Base-by-base conservation (phyloP, 2,888 invertebrate genomes). In the Zhuqinia jingwanae region DNA sequence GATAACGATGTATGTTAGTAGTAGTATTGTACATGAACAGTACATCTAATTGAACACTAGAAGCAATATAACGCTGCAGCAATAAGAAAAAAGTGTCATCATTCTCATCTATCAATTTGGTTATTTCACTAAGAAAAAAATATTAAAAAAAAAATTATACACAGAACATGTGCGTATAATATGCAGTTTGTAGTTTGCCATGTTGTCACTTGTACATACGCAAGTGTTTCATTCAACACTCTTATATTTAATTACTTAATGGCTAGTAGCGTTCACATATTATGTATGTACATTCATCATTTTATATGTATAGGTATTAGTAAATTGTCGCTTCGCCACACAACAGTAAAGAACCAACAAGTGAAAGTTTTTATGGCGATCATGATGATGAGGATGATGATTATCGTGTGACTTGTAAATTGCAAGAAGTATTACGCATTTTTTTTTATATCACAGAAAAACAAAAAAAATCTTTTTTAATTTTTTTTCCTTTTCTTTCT, bases 331-430 rank as follows among this genome's bases (percentile, higher is more conserved):
- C 63, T 2, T 25, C 27, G 63, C 25, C 15, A 15, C 27, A 36
- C 30, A 60, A 5, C 30, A 60, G 36, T 8, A 6, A 36, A 6
- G 36, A 63, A 3, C 63, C 65, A 36, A 65, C 82, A 76, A 82
- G 82, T 82, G 82, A 82, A 82, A 82, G 82, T 82, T 82, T 82
- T 82, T 82, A 60, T 27, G 73, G 13, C 27, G 36, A 36, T 17
- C 6, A 63, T 15, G 63, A 11, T n/a, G 58, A 77, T 11, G 13
- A 77, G 20, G 63, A 63, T 10, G n/a, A 27, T 60, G 27, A 63
- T 63, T 20, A 22, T 20, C 10, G 53, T 2, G n/a, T 22, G 17
- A 22, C 56, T 56, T 17, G 56, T 36, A 8, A 36, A 53, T 3
- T 53, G 53, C 20, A 17, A 36, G 36, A 36, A 63, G 63, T 63